These are phyloP conservation scores for Chionis minor DNA, from an alignment of 2,113 vertebrate genomes.

Conservation along the genomic window DNA sequence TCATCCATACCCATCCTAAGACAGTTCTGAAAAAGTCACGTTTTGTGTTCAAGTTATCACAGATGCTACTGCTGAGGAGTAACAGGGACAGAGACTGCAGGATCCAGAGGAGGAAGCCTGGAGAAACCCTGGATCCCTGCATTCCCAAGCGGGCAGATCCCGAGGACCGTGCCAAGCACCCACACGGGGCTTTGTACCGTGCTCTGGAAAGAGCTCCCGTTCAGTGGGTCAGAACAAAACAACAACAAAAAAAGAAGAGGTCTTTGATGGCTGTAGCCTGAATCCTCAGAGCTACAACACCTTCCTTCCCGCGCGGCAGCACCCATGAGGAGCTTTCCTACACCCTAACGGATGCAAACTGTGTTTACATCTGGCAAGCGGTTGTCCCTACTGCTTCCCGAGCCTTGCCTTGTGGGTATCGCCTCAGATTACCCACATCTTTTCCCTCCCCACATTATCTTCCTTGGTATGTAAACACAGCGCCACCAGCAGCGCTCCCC, in stretches of 20 bases:
- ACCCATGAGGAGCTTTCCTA: not conserved
- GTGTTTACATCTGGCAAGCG: not conserved
- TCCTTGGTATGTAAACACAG: not conserved
- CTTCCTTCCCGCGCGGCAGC: not conserved
- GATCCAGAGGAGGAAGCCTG: not conserved
- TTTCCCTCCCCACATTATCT: not conserved
- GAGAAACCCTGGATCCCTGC: not conserved
- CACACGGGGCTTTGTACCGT: not conserved
- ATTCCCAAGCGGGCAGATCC: fast-evolving
- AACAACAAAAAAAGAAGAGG: not conserved
- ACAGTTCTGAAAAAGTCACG: fast-evolving
- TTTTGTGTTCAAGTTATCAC: fast-evolving
- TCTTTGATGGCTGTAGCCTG: not conserved
- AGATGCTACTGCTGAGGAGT: not conserved
- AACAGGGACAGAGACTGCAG: not conserved
- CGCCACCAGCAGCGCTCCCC: not conserved
- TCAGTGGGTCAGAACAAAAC: not conserved
- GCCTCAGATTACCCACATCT: not conserved
- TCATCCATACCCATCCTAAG: fast-evolving
- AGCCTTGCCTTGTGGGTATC: not conserved
- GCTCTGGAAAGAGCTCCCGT: not conserved
- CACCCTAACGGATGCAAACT: not conserved
- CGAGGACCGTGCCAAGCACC: fast-evolving
- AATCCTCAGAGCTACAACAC: not conserved
- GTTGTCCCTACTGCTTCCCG: not conserved